Evolutionary conservation across 2,888 invertebrate genomes (phyloP).

Genomic region (Mythimna lalbum): DNA sequence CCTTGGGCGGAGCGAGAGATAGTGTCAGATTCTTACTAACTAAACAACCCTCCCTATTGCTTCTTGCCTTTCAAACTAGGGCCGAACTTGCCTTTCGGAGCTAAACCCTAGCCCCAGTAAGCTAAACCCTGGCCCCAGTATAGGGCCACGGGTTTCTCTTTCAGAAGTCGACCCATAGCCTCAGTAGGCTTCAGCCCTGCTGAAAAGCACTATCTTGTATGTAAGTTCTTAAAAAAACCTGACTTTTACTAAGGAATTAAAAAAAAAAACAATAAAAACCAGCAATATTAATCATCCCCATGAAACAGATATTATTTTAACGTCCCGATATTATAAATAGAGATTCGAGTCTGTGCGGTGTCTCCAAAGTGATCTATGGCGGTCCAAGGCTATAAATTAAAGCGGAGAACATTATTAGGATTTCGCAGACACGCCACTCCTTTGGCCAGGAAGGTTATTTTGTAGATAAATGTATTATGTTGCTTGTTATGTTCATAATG

Average conservation of each 20-base stretch:
- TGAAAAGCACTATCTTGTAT: too few relatives aligned
- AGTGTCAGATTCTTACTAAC: too few relatives aligned
- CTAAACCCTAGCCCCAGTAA: too few relatives aligned
- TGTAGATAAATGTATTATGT: slow-evolving; percentile 42
- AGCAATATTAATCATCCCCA: slow-evolving; percentile 33
- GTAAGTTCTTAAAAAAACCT: neutral
- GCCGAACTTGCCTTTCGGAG: too few relatives aligned
- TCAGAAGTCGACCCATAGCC: too few relatives aligned
- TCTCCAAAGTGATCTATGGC: slow-evolving; percentile 62
- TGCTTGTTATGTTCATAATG: slow-evolving; percentile 22
- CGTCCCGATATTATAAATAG: slow-evolving; percentile 56
- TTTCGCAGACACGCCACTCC: slow-evolving; percentile 46
- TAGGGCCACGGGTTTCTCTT: too few relatives aligned
- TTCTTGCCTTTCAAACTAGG: too few relatives aligned
- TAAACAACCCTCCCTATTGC: too few relatives aligned
- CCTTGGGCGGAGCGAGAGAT: too few relatives aligned
- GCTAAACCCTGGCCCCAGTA: too few relatives aligned
- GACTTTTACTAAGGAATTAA: neutral
- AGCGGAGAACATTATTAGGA: slow-evolving; percentile 61
- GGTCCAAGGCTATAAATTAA: slow-evolving; percentile 56
- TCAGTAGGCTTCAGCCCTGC: too few relatives aligned
- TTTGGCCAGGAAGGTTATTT: slow-evolving; percentile 30
- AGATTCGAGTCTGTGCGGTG: slow-evolving; percentile 51
- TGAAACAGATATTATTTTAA: slow-evolving; percentile 32
- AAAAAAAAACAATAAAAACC: neutral